Percentiles rank a stretch among this genome's conserved stretches.
phyloP scores from a whole-genome alignment of 2,888 invertebrate genomes.

The Steinernema scapterisci region DNA sequence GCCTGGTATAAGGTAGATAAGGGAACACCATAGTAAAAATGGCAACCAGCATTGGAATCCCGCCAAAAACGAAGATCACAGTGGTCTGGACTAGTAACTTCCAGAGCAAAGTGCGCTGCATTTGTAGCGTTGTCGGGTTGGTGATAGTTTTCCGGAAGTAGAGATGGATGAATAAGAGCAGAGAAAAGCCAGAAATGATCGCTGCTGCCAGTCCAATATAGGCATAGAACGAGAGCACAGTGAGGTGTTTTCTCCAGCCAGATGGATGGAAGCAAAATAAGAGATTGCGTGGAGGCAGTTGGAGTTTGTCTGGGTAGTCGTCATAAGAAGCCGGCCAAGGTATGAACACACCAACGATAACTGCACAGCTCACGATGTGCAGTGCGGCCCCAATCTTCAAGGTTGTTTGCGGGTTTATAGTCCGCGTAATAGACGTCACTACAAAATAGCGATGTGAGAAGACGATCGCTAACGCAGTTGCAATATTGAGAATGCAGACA shows the following conservation, averaged over 20 bases:
- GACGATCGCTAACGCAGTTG: neutral
- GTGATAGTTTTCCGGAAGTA: neutral
- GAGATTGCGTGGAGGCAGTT: no score
- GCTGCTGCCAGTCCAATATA: neutral
- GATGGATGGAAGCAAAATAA: neutral
- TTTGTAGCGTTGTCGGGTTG: neutral
- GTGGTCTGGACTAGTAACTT: neutral
- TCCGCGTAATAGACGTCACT: no score
- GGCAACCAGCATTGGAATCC: neutral
- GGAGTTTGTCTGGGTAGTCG: neutral
- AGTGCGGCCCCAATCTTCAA: neutral
- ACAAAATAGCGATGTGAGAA: neutral
- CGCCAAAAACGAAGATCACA: neutral
- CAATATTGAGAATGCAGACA: neutral
- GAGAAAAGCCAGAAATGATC: neutral
- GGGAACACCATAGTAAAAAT: neutral
- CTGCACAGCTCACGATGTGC: neutral
- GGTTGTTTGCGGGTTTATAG: neutral
- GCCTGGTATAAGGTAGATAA: neutral
- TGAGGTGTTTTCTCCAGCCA: neutral
- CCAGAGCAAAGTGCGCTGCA: neutral
- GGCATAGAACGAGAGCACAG: neutral
- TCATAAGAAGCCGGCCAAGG: neutral
- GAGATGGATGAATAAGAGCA: neutral
- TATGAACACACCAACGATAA: neutral